Base-by-base conservation (phyloP, 2,888 invertebrate species). In the Athalia rosae region DNA sequence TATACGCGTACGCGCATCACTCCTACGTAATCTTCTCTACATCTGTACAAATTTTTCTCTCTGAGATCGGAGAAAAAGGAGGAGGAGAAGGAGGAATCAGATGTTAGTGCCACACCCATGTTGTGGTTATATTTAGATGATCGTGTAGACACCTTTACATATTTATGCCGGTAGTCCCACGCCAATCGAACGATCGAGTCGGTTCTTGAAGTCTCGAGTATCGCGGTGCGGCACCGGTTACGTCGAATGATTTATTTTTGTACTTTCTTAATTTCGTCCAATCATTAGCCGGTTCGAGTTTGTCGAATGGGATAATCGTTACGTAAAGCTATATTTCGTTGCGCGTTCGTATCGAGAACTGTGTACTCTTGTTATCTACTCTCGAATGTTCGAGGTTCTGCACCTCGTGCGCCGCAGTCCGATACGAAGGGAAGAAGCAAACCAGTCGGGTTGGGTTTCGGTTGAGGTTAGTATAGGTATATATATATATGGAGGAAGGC, bases 41-140 rank as follows among this genome's bases (percentile, higher is more conserved):
- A 28, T 28, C 2, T 28, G 28, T 28, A 28, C 28, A 28, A 28
- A 28, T 28, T 28, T 28, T 2, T 28, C 28, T 2, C 0, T 28
- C 2, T 28, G 53, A 53, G n/a, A 11, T 53, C n/a, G n/a, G n/a
- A 11, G 53, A 3, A n/a, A 8, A 3, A 53, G 53, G 53, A 53
- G 53, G 53, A 11, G 53, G 53, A n/a, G 3, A n/a, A 11, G 28
- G 28, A 28, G 28, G 28, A 28, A 28, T 28, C 28, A 28, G 28
- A 28, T 28, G 28, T 28, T 80, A 78, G 69, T 78, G 80, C 80
- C 80, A 78, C 83, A 80, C 79, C 79, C 81, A 79, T 81, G 64
- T 81, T 78, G 80, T 80, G 81, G 81, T 84, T 88, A 88, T 87
- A 86, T 87, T 86, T 88, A 87, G 85, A 78, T 53, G 47, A 67